Evolutionary conservation across 2,113 vertebrate species (phyloP), one percentile per base, ranked within the genome.

Genomic region (Progne subis): DNA sequence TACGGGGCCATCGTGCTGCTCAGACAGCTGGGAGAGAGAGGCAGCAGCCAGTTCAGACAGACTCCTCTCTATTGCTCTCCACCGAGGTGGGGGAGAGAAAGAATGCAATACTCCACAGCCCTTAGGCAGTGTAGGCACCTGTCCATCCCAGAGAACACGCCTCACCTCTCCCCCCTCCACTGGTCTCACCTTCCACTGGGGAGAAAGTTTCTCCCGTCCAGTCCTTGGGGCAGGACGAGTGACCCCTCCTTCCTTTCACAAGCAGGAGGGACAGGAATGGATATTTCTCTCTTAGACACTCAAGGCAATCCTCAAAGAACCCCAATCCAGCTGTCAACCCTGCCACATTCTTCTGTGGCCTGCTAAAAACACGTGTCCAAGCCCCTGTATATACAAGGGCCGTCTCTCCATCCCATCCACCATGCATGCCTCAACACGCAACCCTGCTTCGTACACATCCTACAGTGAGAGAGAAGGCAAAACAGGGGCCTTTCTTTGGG

Each of bases 201-300:
- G 64, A 92, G 75, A 82, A 84, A 52, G 67, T 80, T 94, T 88
- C 87, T 96, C 88, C 89, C 81, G 82, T 83, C 71, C 91, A 89
- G 94, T 95, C 90, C 92, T 72, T 49, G 75, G 96, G 93, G 90
- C 94, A 95, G 85, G 86, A 92, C 59, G 2, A 96, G 82, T 5
- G 1, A 96, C 72, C 90, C 65, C 85, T 95, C 92, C 94, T 94
- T 86, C 90, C 94, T 70, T 86, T 81, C 81, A 79, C 49, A 91
- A 94, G 92, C 78, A 87, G 79, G 85, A 94, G 57, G 64, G 53
- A 92, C 80, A 72, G 84, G 95, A 96, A 86, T 72, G 82, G 94
- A 64, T 92, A 87, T 86, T 94, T 96, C 90, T 95, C 86, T 91
- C 94, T 96, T 85, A 94, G 79, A 95, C 94, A 95, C 96, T 91